phyloP scores from a whole-genome alignment of 2,888 invertebrate species.

The Campaea margaritaria region DNA sequence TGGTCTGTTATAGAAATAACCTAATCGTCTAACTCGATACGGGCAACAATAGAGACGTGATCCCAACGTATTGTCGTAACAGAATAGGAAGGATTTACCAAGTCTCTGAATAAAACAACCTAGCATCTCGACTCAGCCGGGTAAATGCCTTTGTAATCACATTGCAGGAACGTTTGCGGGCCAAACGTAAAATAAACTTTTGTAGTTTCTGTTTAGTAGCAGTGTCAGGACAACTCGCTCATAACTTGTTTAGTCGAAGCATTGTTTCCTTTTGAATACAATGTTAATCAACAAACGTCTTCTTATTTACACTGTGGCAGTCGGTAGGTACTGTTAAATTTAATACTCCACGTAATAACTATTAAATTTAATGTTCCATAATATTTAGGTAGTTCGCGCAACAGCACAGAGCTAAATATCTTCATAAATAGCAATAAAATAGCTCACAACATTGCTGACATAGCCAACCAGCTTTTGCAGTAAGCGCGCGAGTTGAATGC shows the following conservation, averaged over 20 bases:
- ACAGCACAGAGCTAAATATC: too few relatives aligned
- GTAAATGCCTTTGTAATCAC: conserved; percentile 74
- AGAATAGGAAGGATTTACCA: conserved; percentile 77
- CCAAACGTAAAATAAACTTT: conserved; percentile 57
- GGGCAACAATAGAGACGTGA: conserved; percentile 69
- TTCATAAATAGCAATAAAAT: too few relatives aligned
- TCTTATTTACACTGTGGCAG: not conserved
- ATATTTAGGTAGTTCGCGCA: too few relatives aligned
- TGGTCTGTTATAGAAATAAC: conserved; percentile 66
- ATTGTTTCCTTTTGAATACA: conserved; percentile 33
- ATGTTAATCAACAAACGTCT: conserved; percentile 5
- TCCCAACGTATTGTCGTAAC: conserved; percentile 70
- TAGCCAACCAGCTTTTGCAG: too few relatives aligned
- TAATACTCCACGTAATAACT: too few relatives aligned
- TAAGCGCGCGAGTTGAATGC: too few relatives aligned
- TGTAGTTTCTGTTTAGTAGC: conserved; percentile 43
- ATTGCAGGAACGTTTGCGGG: conserved; percentile 56
- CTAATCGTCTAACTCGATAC: conserved; percentile 76
- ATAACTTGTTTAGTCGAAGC: conserved; percentile 41
- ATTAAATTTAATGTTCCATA: too few relatives aligned
- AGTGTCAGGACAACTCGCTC: conserved; percentile 35
- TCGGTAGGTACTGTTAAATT: too few relatives aligned
- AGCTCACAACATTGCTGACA: too few relatives aligned
- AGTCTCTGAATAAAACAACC: conserved; percentile 75
- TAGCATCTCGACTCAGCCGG: conserved; percentile 61